Evolutionary conservation across 2,797 vertebrate species (phyloP), one percentile per base, ranked within the genome.

Genomic region (Mionectes olivaceus): DNA sequence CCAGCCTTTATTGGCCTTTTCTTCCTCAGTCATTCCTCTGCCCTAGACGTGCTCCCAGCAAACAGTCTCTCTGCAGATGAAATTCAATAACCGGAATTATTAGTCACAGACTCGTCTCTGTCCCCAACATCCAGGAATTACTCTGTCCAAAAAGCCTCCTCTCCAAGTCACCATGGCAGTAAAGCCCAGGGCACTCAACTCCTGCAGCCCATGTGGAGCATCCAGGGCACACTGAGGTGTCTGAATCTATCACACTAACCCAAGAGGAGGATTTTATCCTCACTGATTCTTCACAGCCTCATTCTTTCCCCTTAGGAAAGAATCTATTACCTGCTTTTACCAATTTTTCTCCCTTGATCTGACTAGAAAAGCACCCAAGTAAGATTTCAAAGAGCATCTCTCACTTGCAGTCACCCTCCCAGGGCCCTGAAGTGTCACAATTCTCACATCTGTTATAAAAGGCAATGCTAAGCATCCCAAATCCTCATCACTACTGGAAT

Each of bases 61-160:
- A 86, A 78, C 56, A 63, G 74, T 75, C 69, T 85, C 60, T 30
- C 65, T 65, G 87, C 61, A 85, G 84, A 83, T 30, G 47, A 64
- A 90, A 89, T 75, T 89, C 87, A 96, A 17, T 77, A 92, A 83
- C 71, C 1, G 1, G 89, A 93, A 89, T 91, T 71, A 68, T 83
- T 63, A 89, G 39, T 91, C 90, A 94, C 67, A 84, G 63, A 49
- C 57, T 87, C 0, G 1, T 89, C 83, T 57, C 79, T 83, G 87
- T 71, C 82, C 69, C 55, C 41, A 55, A 11, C 49, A 92, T 59
- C 46, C 92, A 90, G 87, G 59, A 92, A 81, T 69, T 63, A 23
- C 73, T 83, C 81, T 60, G 71, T 9, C 76, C 92, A 85, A 92
- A 95, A 86, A 43, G 59, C 37, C 43, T 85, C 64, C 75, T 91